These are phyloP conservation scores for Drosophila lutescens DNA, from an alignment of 2,888 invertebrate species.

Conservation along the genomic window DNA sequence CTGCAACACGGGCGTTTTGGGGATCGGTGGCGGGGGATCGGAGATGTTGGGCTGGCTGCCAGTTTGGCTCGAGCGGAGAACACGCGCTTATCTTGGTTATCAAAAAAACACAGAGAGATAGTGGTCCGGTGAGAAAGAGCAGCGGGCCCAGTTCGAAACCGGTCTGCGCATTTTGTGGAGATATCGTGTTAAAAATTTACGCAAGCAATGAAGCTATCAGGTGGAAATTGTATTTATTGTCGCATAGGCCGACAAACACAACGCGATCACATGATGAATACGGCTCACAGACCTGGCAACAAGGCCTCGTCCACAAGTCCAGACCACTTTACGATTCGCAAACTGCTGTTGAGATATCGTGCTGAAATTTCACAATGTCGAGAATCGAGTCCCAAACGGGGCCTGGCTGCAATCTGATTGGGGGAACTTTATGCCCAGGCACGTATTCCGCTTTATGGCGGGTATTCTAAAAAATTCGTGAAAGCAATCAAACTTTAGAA, in stretches of 20 bases:
- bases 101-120: slow-evolving; percentile 32
- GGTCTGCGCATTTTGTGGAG: slow-evolving; percentile 46
- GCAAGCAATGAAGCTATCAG: slow-evolving; percentile 72
- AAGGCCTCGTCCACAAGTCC: slow-evolving; percentile 38
- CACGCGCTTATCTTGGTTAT: slow-evolving; percentile 51
- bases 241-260: slow-evolving; percentile 35
- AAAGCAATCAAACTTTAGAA: slow-evolving; percentile 17
- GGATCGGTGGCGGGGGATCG: slow-evolving; percentile 2
- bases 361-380: slow-evolving; percentile 67
- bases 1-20: slow-evolving; percentile 34
- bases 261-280: slow-evolving; percentile 23
- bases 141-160: slow-evolving; percentile 10
- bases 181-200: slow-evolving; percentile 72
- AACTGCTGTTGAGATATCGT: slow-evolving; percentile 61
- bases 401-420: slow-evolving; percentile 39
- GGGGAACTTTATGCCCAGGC: slow-evolving; percentile 43
- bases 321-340: slow-evolving; percentile 58
- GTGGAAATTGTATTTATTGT: slow-evolving; percentile 67
- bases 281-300: slow-evolving; percentile 14
- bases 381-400: slow-evolving; percentile 46
- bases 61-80: slow-evolving; percentile 18
- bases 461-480: slow-evolving; percentile 10
- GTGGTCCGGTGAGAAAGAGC: slow-evolving; percentile 16
- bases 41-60: slow-evolving; percentile 10
- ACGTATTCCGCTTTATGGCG: slow-evolving; percentile 50